These are phyloP conservation scores for Drosophila pullipes DNA, from an alignment of 2,888 invertebrate species.

Conservation along the genomic window DNA sequence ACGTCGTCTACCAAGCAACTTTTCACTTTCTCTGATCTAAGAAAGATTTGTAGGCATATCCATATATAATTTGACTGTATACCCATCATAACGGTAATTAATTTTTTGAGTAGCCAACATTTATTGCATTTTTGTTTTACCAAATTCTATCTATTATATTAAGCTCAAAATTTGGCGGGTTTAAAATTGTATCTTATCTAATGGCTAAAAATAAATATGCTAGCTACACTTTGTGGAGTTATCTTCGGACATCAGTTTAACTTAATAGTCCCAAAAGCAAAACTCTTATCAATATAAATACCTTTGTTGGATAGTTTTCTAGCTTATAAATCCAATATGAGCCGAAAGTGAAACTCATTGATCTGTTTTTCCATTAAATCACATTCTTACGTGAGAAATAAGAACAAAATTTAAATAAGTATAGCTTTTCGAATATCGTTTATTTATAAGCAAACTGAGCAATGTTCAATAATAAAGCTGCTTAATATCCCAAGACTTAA, in stretches of 20 bases:
- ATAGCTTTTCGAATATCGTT: not conserved
- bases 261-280: not conserved
- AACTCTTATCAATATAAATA: not conserved
- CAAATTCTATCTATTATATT: not conserved
- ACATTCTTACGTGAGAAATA: not conserved
- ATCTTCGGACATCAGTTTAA: not conserved
- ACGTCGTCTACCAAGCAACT: not conserved
- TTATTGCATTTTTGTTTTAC: not conserved
- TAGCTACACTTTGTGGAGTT: not conserved
- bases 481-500: not conserved
- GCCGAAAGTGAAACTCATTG: not conserved
- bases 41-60: not conserved
- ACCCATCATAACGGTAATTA: not conserved
- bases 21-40: slow-evolving; percentile 9
- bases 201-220: slow-evolving; percentile 3
- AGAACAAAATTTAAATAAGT: not conserved
- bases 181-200: slow-evolving; percentile 1
- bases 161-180: not conserved
- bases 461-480: not conserved
- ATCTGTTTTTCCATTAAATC: not conserved
- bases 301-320: not conserved
- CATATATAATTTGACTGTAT: not conserved
- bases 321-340: not conserved
- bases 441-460: not conserved
- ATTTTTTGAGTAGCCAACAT: not conserved